Evolutionary conservation across 2,113 vertebrate species (phyloP), one percentile per base, ranked within the genome.

Genomic region (Suncus etruscus): DNA sequence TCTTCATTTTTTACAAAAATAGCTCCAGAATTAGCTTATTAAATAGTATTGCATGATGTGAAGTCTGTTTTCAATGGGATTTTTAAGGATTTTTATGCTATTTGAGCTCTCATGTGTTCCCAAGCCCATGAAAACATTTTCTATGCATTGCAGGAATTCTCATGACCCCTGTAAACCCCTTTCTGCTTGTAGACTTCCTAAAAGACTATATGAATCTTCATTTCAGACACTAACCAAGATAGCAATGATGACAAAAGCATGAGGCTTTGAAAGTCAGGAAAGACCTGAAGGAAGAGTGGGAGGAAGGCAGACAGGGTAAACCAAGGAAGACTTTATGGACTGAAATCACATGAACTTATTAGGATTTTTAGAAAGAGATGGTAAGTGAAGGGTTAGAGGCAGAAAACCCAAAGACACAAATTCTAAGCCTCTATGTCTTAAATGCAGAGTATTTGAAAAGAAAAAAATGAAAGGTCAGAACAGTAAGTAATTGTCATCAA

Each of bases 1-100:
- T 24, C 86, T 90, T 94, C 86, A 83, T 90, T 90, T 39, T 61
- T 83, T 47, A 87, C 73, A 92, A 93, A 92, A 66, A 84, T 66
- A 81, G 86, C 63, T 93, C 91, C 10, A 76, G 69, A 75, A 48
- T 39, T 83, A 51, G 54, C 39, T 88, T 31, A 86, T 69, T 93
- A 91, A 92, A 75, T 50, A 95, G 69, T 32, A 94, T 2, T 89
- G 50, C 9, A 86, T 48, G 58, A 69, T 73, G 7, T 68, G 14
- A 72, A 72, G 39, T 50, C 81, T 90, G 75, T 87, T 94, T 93
- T 92, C 89, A 88, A 82, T 84, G 78, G 72, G 27, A 86, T 58
- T 82, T 82, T 80, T 70, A 91, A 76, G 27, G 51, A 76, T 79
- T 92, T 89, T 89, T 45, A 75, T 74, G 50, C 27, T 92, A 31